Evolutionary conservation across 2,113 vertebrate genomes (phyloP).

Genomic region (Piaya cayana): DNA sequence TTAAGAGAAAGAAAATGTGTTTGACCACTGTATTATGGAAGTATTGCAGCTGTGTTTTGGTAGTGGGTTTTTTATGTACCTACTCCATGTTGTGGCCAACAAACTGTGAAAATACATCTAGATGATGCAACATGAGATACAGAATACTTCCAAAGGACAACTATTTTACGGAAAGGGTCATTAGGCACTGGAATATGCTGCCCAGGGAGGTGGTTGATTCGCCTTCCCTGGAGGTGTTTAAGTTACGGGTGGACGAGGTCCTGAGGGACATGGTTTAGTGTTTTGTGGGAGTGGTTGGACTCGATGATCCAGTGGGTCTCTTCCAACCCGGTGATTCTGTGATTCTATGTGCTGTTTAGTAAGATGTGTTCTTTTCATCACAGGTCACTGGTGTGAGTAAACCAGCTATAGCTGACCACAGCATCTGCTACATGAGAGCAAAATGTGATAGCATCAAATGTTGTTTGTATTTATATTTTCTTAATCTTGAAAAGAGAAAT

Average conservation of each 20-base stretch:
- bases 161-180: no score
- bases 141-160: neutral
- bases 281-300: no score
- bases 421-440: neutral
- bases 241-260: no score
- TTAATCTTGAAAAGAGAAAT: neutral
- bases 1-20: neutral
- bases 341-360: neutral
- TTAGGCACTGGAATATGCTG: no score
- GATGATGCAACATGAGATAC: neutral
- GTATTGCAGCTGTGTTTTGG: neutral
- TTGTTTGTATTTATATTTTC: slow-evolving; percentile 31
- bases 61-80: neutral
- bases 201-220: no score
- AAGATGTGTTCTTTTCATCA: neutral
- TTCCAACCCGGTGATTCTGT: no score
- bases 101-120: neutral
- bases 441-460: neutral
- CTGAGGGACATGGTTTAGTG: no score
- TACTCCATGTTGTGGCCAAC: neutral
- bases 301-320: no score
- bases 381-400: neutral
- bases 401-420: neutral
- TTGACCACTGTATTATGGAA: neutral
- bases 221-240: no score